Conservation (phyloP, 2,113 vertebrate genomes). For the Chaetodon auriga region DNA sequence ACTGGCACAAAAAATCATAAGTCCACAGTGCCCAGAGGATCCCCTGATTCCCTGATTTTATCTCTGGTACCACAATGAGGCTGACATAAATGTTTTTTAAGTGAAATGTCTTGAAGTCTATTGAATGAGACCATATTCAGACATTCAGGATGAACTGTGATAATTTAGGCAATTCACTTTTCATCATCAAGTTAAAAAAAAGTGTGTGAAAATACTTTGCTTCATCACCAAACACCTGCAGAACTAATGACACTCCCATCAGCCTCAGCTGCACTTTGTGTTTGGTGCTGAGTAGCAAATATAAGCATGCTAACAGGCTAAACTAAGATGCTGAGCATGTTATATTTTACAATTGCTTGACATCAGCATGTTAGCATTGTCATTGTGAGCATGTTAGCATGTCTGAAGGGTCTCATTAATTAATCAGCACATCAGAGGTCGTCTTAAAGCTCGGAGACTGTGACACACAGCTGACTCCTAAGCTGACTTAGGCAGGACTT, state of each 20-base stretch:
- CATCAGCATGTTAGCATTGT: neutral
- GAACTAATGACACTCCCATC: neutral
- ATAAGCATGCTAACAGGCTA: too few relatives aligned
- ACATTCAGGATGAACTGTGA: conserved; percentile 1
- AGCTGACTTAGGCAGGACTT: neutral
- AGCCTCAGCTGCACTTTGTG: neutral
- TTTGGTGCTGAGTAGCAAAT: neutral
- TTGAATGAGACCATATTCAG: neutral
- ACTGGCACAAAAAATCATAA: neutral
- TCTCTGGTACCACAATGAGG: neutral
- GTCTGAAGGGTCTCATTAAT: neutral
- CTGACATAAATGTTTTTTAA: neutral
- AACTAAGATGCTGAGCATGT: neutral
- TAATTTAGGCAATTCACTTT: neutral
- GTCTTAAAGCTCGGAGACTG: neutral
- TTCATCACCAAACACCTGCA: neutral
- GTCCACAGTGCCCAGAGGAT: neutral
- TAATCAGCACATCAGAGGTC: conserved; percentile 22
- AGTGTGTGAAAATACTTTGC: neutral
- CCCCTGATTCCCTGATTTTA: neutral
- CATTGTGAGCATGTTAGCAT: conserved; percentile 9
- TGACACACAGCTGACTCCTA: conserved; percentile 14
- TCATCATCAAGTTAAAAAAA: neutral
- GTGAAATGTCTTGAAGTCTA: too few relatives aligned
- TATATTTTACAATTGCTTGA: neutral